Conservation (phyloP, 2,113 vertebrate species). For the Lonchura striata region DNA sequence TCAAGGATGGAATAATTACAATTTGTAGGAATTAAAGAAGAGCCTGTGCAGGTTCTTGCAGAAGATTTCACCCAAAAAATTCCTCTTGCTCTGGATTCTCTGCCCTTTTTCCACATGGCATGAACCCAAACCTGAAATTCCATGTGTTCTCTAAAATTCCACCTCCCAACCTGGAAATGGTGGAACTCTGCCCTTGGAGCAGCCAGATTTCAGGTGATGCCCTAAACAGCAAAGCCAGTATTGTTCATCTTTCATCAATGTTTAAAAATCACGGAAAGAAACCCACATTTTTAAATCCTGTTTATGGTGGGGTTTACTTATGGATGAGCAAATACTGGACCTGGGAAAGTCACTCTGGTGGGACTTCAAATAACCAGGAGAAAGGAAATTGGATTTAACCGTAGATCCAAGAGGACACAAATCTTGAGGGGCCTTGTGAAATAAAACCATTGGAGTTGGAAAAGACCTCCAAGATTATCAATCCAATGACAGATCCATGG, state of each 20-base stretch:
- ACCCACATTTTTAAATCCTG: neutral
- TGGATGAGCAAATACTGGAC: neutral
- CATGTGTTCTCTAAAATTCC: neutral
- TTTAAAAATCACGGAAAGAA: neutral
- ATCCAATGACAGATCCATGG: neutral
- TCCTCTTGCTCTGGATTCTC: neutral
- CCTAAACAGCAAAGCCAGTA: fast-evolving
- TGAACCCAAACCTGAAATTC: neutral
- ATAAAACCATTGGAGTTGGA: fast-evolving
- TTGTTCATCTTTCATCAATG: fast-evolving
- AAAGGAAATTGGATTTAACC: fast-evolving
- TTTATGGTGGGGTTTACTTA: neutral
- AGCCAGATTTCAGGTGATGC: neutral
- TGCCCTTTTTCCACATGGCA: neutral
- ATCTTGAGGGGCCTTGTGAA: neutral
- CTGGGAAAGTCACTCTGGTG: neutral
- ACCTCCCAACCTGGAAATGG: neutral
- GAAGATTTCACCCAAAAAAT: neutral
- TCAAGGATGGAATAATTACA: neutral
- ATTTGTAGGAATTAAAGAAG: neutral
- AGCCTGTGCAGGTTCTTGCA: neutral
- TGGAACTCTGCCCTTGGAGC: neutral
- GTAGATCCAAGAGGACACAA: neutral
- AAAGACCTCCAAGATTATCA: neutral
- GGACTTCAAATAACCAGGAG: neutral